These are phyloP conservation scores for Noctua pronuba DNA, from an alignment of 2,888 invertebrate genomes.

Conservation along the genomic window DNA sequence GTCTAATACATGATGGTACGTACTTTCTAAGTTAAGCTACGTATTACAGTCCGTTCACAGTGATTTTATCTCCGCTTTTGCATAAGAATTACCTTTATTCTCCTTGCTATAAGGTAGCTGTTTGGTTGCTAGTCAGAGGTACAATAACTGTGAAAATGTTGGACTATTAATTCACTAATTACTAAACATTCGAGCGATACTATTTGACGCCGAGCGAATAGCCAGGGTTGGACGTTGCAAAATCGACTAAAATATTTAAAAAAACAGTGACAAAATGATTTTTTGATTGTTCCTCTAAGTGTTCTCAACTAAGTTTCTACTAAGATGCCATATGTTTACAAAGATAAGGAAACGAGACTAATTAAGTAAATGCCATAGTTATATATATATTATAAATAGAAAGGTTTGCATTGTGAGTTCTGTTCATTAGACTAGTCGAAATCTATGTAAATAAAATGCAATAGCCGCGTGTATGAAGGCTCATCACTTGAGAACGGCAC, in stretches of 20 bases:
- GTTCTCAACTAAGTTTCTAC: neutral
- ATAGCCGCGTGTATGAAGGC: neutral
- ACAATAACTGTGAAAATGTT: constrained; percentile 2
- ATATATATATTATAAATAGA: constrained; percentile 17
- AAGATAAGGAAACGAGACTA: constrained; percentile 33
- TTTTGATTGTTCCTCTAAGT: neutral
- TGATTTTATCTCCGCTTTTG: neutral
- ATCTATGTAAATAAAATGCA: neutral
- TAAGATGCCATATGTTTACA: constrained; percentile 5
- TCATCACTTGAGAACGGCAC: neutral
- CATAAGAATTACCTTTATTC: neutral
- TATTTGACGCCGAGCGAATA: constrained; percentile 54
- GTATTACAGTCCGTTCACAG: constrained; percentile 34
- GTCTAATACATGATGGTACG: constrained; percentile 77
- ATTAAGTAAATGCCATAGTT: constrained; percentile 61
- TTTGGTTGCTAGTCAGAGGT: neutral
- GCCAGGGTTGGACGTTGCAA: constrained; percentile 25
- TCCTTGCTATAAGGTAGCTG: neutral
- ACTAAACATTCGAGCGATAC: constrained; percentile 59
- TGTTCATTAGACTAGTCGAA: neutral
- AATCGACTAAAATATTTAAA: constrained; percentile 12
- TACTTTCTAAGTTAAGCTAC: constrained; percentile 66
- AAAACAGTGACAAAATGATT: neutral
- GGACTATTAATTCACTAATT: constrained; percentile 65
- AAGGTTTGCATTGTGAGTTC: constrained; percentile 4